phyloP scores from a whole-genome alignment of 2,888 invertebrate genomes.

The Alsophila aescularia region DNA sequence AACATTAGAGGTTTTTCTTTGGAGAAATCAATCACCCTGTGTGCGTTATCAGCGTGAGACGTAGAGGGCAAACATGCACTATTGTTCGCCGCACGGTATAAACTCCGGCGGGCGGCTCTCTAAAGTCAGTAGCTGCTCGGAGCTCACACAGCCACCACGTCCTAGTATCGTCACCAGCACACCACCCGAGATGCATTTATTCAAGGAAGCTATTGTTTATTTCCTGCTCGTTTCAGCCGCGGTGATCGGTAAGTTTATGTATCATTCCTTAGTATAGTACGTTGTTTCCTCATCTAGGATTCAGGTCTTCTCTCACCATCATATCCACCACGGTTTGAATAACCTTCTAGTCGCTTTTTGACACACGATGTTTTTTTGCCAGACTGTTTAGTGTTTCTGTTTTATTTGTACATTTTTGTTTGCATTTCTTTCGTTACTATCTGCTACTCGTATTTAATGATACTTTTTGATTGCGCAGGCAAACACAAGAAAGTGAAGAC shows the following conservation, averaged over 20 bases:
- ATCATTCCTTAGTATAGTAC: background rate
- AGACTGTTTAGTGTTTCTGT: no score
- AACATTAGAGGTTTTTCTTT: background rate
- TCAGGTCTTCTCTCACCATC: no score
- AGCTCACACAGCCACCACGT: background rate
- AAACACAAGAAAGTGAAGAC: constrained; percentile 74
- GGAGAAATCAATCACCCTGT: constrained; percentile 40
- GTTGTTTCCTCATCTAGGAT: background rate
- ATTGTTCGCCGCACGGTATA: constrained; percentile 50
- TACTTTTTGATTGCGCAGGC: constrained; percentile 43
- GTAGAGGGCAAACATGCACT: constrained; percentile 50
- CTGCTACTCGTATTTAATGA: background rate
- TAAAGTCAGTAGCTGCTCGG: constrained; percentile 1
- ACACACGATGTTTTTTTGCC: no score
- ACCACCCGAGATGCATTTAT: constrained; percentile 9
- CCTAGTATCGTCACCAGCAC: background rate
- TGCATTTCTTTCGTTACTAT: background rate
- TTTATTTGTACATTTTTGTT: background rate
- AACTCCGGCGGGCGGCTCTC: constrained; percentile 35
- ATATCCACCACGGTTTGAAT: no score
- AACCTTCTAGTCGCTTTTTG: no score
- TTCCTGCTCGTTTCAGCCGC: constrained; percentile 59
- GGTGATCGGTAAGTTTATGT: constrained; percentile 56
- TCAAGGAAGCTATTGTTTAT: constrained; percentile 49
- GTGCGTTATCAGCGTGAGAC: constrained; percentile 29